These are phyloP conservation scores for Dexiosoma caninum DNA, from an alignment of 2,888 invertebrate species.

Conservation along the genomic window DNA sequence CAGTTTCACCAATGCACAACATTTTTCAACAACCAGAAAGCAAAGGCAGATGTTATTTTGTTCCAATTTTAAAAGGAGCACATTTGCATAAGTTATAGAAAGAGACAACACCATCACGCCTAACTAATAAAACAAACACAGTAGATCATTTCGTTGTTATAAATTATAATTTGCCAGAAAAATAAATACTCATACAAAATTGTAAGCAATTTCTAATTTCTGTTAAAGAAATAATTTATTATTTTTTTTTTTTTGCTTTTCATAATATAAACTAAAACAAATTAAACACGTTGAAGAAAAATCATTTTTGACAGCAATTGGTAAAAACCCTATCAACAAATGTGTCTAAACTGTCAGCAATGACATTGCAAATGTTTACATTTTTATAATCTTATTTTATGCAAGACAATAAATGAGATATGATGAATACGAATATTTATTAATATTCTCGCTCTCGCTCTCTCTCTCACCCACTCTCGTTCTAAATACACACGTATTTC, in stretches of 20 bases:
- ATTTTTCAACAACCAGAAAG: neutral
- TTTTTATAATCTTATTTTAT: constrained; percentile 37
- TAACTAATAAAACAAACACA: neutral
- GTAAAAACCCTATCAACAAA: constrained; percentile 65
- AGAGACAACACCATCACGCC: constrained; percentile 3
- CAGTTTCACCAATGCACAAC: neutral
- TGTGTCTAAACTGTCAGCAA: constrained; percentile 65
- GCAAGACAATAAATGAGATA: constrained; percentile 31
- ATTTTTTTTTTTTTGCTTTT: neutral
- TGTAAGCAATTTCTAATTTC: constrained; percentile 58
- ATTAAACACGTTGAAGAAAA: constrained; percentile 18
- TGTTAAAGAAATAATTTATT: constrained; percentile 28
- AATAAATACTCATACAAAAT: constrained; percentile 10
- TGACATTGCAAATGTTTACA: constrained; percentile 63
- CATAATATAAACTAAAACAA: neutral
- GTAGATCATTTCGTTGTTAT: constrained; percentile 7
- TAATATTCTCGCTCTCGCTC: constrained; percentile 9
- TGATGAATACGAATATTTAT: constrained; percentile 21
- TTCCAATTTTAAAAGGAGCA: neutral
- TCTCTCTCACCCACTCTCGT: neutral
- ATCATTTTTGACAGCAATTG: constrained; percentile 65
- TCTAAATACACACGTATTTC: neutral
- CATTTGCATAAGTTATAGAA: constrained; percentile 53
- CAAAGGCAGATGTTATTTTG: constrained; percentile 55
- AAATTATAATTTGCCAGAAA: constrained; percentile 47